These are phyloP conservation scores for Halichondria panicea DNA, from an alignment of 37 sponge, comb jelly and placozoan genomes.

Conservation along the genomic window DNA sequence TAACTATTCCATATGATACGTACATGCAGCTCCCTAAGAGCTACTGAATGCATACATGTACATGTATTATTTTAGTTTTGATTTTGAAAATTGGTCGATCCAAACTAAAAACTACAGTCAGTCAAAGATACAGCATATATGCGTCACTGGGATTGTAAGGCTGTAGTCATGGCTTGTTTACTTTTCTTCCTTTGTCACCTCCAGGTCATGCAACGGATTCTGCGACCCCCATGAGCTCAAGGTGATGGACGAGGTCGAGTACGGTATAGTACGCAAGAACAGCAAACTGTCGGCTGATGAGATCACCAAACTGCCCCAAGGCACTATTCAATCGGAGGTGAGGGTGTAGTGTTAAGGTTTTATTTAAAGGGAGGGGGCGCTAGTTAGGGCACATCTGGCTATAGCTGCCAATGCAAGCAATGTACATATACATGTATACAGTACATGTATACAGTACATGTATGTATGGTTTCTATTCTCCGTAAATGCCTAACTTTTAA, in stretches of 20 bases:
- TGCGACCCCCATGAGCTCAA: slow-evolving; percentile 62
- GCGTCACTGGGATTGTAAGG: not conserved
- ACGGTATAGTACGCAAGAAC: slow-evolving; percentile 57
- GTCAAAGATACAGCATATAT: not conserved
- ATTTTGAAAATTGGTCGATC: too few species aligned
- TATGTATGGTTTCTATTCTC: not conserved
- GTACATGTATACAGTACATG: too few species aligned
- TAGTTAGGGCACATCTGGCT: not conserved
- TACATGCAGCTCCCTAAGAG: too few species aligned
- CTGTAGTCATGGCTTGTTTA: not conserved
- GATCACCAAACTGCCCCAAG: slow-evolving; percentile 47
- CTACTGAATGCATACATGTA: not conserved
- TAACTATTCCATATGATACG: too few species aligned
- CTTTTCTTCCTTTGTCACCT: not conserved
- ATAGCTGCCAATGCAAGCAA: not conserved
- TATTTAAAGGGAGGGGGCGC: too few species aligned
- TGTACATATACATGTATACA: too few species aligned
- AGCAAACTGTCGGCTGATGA: slow-evolving; percentile 63
- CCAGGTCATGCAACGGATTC: slow-evolving; percentile 48
- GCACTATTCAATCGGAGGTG: slow-evolving; percentile 51
- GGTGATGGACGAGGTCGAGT: slow-evolving; percentile 82
- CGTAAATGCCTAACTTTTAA: not conserved
- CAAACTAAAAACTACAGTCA: too few species aligned
- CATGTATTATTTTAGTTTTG: too few species aligned
- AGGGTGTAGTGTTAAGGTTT: not conserved